A percentile compares a stretch with the other conserved stretches of the same genome.
Conservation (phyloP, 1,140 invertebrate species). For the Drosophila arawakana region DNA sequence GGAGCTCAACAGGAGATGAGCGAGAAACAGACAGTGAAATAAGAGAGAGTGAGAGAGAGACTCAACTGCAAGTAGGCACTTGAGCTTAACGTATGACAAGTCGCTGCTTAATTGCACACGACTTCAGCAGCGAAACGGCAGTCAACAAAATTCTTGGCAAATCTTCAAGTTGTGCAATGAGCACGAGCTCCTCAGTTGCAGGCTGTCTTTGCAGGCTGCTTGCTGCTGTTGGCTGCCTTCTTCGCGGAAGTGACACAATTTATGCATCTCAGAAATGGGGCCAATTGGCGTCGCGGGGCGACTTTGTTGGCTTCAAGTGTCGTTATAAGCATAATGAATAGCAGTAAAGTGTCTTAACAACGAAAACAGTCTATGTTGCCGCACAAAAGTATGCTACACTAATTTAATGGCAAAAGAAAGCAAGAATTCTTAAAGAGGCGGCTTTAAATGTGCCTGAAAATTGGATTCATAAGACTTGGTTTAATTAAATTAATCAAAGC, state of each 20-base stretch:
- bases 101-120: conserved; percentile 72
- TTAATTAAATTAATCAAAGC: too few species aligned
- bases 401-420: not conserved
- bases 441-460: too few species aligned
- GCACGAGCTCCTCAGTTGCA: not conserved
- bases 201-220: not conserved
- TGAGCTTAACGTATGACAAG: conserved; percentile 79
- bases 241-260: conserved; percentile 74
- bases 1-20: conserved; percentile 17
- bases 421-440: not conserved
- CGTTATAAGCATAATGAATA: conserved; percentile 25
- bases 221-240: not conserved
- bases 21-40: conserved; percentile 4
- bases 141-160: conserved; percentile 1
- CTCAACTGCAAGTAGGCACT: conserved; percentile 56
- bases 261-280: conserved; percentile 50
- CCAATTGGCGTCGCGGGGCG: conserved; percentile 40
- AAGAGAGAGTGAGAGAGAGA: too few species aligned
- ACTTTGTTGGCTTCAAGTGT: conserved; percentile 25
- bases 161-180: conserved; percentile 8
- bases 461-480: too few species aligned
- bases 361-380: not conserved
- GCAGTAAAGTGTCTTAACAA: conserved; percentile 1
- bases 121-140: not conserved
- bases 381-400: conserved; percentile 4